phyloP scores from a whole-genome alignment of 2,797 vertebrate species.

The Phalloptychus januarius region DNA sequence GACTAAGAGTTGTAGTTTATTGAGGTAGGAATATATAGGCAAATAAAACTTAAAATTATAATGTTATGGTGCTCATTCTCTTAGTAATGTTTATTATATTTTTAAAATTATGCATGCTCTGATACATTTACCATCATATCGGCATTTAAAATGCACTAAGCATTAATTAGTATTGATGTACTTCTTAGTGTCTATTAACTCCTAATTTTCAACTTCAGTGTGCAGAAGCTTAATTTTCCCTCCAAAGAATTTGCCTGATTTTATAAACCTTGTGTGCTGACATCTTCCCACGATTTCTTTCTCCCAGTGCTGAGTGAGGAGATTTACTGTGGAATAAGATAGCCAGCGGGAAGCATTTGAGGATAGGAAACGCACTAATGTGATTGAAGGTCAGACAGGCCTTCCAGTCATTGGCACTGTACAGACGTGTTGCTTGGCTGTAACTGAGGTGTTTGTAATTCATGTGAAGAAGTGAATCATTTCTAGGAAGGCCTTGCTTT shows the following conservation, averaged over 20 bases:
- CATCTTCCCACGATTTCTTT: neutral
- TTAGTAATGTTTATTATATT: neutral
- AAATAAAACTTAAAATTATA: neutral
- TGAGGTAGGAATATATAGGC: neutral
- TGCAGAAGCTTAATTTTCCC: neutral
- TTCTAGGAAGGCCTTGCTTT: slow-evolving; percentile 26
- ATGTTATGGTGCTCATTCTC: neutral
- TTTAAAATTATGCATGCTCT: neutral
- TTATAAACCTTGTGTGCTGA: neutral
- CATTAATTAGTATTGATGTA: neutral
- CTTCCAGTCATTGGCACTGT: slow-evolving; percentile 56
- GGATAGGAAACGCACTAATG: slow-evolving; percentile 56
- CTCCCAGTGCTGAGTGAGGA: slow-evolving; percentile 1
- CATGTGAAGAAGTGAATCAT: slow-evolving; percentile 25
- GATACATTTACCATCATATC: neutral
- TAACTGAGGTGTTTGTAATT: slow-evolving; percentile 35
- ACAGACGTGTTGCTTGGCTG: slow-evolving; percentile 38
- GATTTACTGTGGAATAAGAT: slow-evolving; percentile 43
- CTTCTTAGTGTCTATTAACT: neutral
- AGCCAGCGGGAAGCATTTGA: slow-evolving; percentile 55
- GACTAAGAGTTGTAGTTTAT: neutral
- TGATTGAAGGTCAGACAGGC: slow-evolving; percentile 72
- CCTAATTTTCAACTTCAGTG: neutral
- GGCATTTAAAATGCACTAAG: neutral
- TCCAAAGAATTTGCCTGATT: neutral